These are phyloP conservation scores for Tetramorium parvispinum DNA, from an alignment of 1,140 invertebrate genomes.

Conservation along the genomic window DNA sequence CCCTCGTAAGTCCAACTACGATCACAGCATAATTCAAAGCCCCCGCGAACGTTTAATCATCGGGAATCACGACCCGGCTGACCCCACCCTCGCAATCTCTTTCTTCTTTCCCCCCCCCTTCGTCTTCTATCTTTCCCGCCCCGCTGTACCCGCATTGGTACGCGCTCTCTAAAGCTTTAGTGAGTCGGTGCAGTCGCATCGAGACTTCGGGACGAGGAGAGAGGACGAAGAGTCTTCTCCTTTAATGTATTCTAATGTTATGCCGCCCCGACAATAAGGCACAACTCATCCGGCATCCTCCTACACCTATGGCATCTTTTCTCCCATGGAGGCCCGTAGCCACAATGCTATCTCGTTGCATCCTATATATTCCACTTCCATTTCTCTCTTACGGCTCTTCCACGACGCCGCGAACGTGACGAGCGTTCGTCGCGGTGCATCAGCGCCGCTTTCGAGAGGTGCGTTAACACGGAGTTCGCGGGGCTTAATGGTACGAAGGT, in stretches of 20 bases:
- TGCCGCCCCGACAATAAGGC: constrained; percentile 83
- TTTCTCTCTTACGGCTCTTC: constrained; percentile 54
- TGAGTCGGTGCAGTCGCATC: constrained; percentile 4
- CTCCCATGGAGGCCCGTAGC: constrained; percentile 54
- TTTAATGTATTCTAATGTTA: constrained; percentile 83
- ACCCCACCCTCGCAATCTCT: constrained; percentile 61
- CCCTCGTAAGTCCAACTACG: constrained; percentile 71
- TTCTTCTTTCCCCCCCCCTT: not conserved
- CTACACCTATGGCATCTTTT: constrained; percentile 76
- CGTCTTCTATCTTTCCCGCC: not conserved
- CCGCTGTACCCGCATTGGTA: constrained; percentile 36
- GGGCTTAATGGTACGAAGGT: constrained; percentile 55
- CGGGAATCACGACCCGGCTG: constrained; percentile 71
- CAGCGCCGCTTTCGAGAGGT: constrained; percentile 51
- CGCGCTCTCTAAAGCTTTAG: constrained; percentile 60
- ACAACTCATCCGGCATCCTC: constrained; percentile 80
- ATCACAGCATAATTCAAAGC: constrained; percentile 77
- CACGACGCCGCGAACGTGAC: constrained; percentile 41
- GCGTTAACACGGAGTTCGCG: constrained; percentile 64
- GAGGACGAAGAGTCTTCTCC: constrained; percentile 30
- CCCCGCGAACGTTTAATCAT: constrained; percentile 80
- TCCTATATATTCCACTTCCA: constrained; percentile 61
- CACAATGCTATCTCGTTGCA: constrained; percentile 71
- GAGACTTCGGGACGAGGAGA: constrained; percentile 1
- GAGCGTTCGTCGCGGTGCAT: constrained; percentile 53